Conservation (phyloP, 2,113 vertebrate genomes). For the Hypomesus transpacificus region DNA sequence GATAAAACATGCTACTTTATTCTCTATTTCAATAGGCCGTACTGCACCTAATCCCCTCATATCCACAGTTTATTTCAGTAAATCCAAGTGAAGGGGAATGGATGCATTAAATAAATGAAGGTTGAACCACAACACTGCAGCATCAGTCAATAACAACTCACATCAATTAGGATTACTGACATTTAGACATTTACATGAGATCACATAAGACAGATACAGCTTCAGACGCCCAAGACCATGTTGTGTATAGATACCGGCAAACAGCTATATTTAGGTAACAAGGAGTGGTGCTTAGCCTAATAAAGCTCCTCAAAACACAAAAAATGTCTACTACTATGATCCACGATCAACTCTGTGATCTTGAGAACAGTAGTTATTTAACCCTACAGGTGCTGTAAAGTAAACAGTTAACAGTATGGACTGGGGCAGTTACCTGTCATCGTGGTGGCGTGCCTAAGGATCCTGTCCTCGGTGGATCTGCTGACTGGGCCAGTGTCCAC, state of each 20-base stretch:
- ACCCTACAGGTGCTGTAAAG: too few species aligned
- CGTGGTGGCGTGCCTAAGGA: not conserved
- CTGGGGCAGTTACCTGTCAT: constrained; percentile 39
- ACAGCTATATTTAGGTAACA: too few species aligned
- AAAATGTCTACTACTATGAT: too few species aligned
- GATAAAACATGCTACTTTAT: not conserved
- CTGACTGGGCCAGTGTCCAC: constrained; percentile 38
- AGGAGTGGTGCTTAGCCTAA: too few species aligned
- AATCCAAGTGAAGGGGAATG: constrained; percentile 1
- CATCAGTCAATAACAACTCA: not conserved
- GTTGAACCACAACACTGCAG: not conserved
- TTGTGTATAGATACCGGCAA: too few species aligned
- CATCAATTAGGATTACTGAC: not conserved
- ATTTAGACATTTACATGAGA: not conserved
- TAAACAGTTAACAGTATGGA: too few species aligned
- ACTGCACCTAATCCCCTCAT: constrained; percentile 1
- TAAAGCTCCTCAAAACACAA: too few species aligned
- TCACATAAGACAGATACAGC: too few species aligned
- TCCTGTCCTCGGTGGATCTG: constrained; percentile 39
- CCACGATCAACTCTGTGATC: too few species aligned
- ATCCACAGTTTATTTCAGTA: constrained; percentile 2
- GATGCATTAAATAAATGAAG: not conserved
- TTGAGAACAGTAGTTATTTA: too few species aligned
- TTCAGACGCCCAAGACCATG: too few species aligned
- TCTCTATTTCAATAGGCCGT: not conserved